These are phyloP conservation scores for Trichosurus vulpecula DNA, from an alignment of 2,797 vertebrate genomes.

Conservation along the genomic window DNA sequence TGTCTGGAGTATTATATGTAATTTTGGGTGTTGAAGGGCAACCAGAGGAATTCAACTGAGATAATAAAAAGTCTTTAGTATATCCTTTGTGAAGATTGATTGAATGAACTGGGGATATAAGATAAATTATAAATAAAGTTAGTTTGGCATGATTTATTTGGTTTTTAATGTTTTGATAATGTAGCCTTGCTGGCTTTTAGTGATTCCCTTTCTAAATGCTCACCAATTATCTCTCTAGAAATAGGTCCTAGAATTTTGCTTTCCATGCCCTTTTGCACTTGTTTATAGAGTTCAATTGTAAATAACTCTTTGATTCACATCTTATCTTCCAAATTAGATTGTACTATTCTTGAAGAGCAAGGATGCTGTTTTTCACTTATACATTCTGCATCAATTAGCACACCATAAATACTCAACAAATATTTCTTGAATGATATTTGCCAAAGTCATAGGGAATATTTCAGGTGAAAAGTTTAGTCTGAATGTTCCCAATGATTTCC, in stretches of 20 bases:
- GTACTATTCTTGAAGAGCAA: neutral
- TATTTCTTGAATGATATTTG: constrained; percentile 20
- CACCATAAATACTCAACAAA: neutral
- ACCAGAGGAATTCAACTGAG: neutral
- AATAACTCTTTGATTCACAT: neutral
- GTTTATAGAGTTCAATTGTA: neutral
- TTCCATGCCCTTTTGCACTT: neutral
- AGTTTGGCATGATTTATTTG: neutral
- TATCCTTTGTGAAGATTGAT: neutral
- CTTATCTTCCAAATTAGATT: neutral
- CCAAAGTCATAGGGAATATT: neutral
- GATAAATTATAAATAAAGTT: neutral
- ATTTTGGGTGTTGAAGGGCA: neutral
- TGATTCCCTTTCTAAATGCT: neutral
- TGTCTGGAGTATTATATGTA: neutral
- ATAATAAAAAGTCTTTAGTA: neutral
- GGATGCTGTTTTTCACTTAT: neutral
- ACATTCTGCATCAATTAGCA: neutral
- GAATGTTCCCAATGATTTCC: neutral
- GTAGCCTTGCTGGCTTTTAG: neutral
- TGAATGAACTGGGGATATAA: neutral
- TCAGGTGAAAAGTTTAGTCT: constrained; percentile 9
- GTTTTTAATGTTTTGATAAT: neutral
- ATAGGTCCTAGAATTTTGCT: neutral
- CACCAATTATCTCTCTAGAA: neutral